These are phyloP conservation scores for Chloroceryle aenea DNA, from an alignment of 2,113 vertebrate genomes.

Conservation along the genomic window DNA sequence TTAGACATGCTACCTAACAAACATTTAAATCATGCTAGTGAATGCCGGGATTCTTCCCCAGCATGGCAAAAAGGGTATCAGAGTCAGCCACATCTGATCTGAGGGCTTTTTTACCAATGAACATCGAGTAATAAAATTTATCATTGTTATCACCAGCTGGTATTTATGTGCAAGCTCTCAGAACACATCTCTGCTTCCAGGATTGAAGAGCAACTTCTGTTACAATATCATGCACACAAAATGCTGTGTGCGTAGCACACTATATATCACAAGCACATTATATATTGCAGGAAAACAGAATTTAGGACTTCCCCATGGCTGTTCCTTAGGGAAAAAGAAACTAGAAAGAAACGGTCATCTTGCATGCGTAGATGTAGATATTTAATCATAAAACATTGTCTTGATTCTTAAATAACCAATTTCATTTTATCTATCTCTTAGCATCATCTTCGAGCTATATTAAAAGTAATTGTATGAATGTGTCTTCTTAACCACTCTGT, in stretches of 20 bases:
- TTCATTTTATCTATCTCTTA: neutral
- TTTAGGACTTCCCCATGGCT: neutral
- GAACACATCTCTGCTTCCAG: neutral
- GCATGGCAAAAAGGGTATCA: neutral
- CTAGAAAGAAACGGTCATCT: constrained; percentile 16
- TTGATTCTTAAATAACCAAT: neutral
- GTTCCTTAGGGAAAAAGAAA: constrained; percentile 2
- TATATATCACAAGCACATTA: neutral
- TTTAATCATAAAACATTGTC: neutral
- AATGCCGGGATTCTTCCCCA: neutral
- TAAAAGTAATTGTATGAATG: neutral
- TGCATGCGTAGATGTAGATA: neutral
- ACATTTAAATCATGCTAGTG: neutral
- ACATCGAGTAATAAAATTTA: neutral
- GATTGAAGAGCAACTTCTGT: constrained; percentile 23
- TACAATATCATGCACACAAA: neutral
- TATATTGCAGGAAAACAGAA: neutral
- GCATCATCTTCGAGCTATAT: neutral
- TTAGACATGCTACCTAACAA: neutral
- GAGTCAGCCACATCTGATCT: neutral
- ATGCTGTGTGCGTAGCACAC: neutral
- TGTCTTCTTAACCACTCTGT: neutral
- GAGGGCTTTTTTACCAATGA: neutral
- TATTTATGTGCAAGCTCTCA: constrained; percentile 12
- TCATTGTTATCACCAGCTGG: constrained; percentile 4